A percentile compares a stretch with the other conserved stretches of the same genome.
Conservation (phyloP, 1,140 invertebrate genomes). For the Micrasema minimum region DNA sequence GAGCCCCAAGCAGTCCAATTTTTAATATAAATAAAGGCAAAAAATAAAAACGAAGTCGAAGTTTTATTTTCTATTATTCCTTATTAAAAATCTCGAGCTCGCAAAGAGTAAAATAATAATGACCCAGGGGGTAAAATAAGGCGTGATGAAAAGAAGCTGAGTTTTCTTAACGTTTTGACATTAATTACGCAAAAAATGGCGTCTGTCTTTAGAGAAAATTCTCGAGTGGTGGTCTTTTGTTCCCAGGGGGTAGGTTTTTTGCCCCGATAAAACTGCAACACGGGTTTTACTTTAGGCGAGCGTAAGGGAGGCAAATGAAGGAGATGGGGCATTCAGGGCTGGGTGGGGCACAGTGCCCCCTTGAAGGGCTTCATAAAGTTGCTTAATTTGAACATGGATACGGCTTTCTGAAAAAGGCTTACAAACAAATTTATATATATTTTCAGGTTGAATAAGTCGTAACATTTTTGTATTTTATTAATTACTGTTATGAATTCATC, state of each 20-base stretch:
- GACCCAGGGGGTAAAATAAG: too few species aligned
- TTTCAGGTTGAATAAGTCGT: too few species aligned
- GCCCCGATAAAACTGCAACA: slow-evolving; percentile 44
- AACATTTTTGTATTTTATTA: too few species aligned
- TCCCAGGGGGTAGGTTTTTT: slow-evolving; percentile 33
- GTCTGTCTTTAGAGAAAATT: slow-evolving; percentile 20
- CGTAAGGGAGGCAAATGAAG: slow-evolving; percentile 5
- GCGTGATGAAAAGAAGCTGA: background rate
- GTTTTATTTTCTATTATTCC: too few species aligned
- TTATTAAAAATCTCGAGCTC: too few species aligned
- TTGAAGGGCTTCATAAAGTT: background rate
- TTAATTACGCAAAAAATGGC: slow-evolving; percentile 34
- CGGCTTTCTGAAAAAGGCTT: too few species aligned
- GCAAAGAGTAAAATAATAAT: too few species aligned
- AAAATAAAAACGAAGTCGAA: too few species aligned
- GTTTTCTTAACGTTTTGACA: slow-evolving; percentile 19
- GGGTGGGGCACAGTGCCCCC: background rate
- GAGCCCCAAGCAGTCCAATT: too few species aligned
- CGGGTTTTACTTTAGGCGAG: background rate
- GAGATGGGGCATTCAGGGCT: background rate
- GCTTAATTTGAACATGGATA: background rate
- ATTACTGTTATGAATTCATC: background rate
- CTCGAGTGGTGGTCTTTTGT: slow-evolving; percentile 28
- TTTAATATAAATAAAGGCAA: too few species aligned
- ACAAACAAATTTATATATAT: too few species aligned